These are phyloP conservation scores for Bettongia penicillata DNA, from an alignment of 2,113 vertebrate genomes.

Conservation along the genomic window DNA sequence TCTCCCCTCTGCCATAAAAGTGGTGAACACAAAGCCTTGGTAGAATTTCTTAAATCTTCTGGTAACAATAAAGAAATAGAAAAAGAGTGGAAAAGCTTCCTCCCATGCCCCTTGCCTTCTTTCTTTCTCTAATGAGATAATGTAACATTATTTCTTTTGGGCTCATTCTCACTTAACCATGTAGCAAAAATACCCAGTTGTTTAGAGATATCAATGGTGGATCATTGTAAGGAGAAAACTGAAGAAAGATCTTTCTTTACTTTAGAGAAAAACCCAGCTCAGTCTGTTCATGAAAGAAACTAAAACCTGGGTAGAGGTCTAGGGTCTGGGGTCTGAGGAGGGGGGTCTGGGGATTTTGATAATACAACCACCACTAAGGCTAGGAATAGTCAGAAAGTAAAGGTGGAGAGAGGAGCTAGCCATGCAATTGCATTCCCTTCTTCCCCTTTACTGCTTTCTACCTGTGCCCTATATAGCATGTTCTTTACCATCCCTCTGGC, in stretches of 20 bases:
- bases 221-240: background rate
- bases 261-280: background rate
- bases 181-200: background rate
- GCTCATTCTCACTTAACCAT: background rate
- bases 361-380: background rate
- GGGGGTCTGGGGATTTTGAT: background rate
- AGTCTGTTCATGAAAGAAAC: background rate
- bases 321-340: too few relatives aligned
- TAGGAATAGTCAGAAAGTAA: background rate
- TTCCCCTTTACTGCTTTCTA: background rate
- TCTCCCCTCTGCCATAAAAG: background rate
- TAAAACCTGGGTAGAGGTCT: too few relatives aligned
- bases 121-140: background rate
- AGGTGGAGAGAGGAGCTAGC: background rate
- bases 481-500: background rate
- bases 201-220: background rate
- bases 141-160: background rate
- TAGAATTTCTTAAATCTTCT: background rate
- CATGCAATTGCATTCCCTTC: background rate
- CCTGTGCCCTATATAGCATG: background rate
- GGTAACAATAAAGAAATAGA: background rate
- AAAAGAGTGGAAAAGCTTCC: background rate
- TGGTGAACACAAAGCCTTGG: background rate
- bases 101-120: background rate
- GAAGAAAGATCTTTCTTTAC: background rate